These are phyloP conservation scores for Parazoanthus atlanticus DNA, from an alignment of 92 coral and sea anemone species.

Conservation along the genomic window DNA sequence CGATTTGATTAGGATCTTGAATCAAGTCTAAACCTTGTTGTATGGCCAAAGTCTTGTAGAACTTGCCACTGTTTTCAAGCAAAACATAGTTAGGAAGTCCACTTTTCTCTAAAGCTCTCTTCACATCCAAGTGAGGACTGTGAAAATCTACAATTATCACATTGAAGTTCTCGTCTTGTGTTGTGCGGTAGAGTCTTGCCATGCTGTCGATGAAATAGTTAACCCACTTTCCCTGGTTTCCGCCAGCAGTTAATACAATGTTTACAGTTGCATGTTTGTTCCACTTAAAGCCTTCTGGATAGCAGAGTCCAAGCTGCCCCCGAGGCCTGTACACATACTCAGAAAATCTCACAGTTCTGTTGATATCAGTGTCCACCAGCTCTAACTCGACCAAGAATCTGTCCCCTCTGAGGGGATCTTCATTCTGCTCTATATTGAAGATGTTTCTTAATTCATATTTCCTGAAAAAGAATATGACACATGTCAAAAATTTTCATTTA, in stretches of 20 bases:
- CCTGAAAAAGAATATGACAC: constrained; percentile 45
- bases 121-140: constrained; percentile 74
- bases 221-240: constrained; percentile 90
- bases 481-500: not conserved
- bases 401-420: constrained; percentile 58
- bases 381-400: constrained; percentile 84
- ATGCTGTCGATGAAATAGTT: constrained; percentile 82
- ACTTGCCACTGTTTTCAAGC: constrained; percentile 61
- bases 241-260: constrained; percentile 78
- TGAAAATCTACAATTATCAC: constrained; percentile 84
- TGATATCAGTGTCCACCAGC: constrained; percentile 52
- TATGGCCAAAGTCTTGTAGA: constrained; percentile 78
- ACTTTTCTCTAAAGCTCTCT: constrained; percentile 75
- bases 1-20: constrained; percentile 75
- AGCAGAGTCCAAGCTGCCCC: constrained; percentile 58
- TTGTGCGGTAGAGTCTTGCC: constrained; percentile 67
- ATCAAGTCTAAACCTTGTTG: constrained; percentile 73
- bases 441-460: constrained; percentile 56
- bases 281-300: constrained; percentile 81
- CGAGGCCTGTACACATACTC: constrained; percentile 74
- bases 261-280: constrained; percentile 77
- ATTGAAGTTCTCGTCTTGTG: constrained; percentile 78
- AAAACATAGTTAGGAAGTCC: constrained; percentile 75
- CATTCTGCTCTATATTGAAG: constrained; percentile 83
- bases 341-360: constrained; percentile 70